These are phyloP conservation scores for Linyphia triangularis DNA, from an alignment of 2,888 invertebrate species.

Conservation along the genomic window DNA sequence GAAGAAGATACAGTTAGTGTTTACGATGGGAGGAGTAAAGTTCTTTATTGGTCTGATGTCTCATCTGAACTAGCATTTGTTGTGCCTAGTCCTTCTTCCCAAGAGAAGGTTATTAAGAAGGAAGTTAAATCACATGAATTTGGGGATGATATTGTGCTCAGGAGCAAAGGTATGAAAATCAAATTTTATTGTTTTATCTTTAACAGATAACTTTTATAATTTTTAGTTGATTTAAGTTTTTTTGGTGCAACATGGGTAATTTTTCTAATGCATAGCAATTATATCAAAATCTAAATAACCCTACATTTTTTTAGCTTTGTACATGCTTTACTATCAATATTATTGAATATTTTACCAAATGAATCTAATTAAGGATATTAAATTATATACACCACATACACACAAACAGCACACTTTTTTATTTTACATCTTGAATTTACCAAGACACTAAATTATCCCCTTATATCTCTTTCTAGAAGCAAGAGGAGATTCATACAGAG, in stretches of 20 bases:
- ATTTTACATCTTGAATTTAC: too few relatives aligned
- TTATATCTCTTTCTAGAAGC: too few relatives aligned
- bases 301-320: neutral
- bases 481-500: neutral
- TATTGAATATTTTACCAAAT: too few relatives aligned
- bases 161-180: slow-evolving; percentile 49
- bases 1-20: slow-evolving; percentile 84
- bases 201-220: too few relatives aligned
- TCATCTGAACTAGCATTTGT: slow-evolving; percentile 96
- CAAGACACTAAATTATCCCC: too few relatives aligned
- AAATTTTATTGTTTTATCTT: neutral
- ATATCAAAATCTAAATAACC: too few relatives aligned
- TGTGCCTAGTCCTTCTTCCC: slow-evolving; percentile 83
- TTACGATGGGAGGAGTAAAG: slow-evolving; percentile 91
- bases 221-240: neutral
- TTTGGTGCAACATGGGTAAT: too few relatives aligned
- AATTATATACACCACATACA: too few relatives aligned
- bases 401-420: too few relatives aligned
- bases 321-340: neutral
- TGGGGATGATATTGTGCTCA: slow-evolving; percentile 52
- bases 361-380: too few relatives aligned
- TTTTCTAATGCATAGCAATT: too few relatives aligned
- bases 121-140: slow-evolving; percentile 45
- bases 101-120: slow-evolving; percentile 14
- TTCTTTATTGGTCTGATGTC: slow-evolving; percentile 97